Base-by-base conservation (phyloP, 2,888 invertebrate species). In the Trachelus stipa region DNA sequence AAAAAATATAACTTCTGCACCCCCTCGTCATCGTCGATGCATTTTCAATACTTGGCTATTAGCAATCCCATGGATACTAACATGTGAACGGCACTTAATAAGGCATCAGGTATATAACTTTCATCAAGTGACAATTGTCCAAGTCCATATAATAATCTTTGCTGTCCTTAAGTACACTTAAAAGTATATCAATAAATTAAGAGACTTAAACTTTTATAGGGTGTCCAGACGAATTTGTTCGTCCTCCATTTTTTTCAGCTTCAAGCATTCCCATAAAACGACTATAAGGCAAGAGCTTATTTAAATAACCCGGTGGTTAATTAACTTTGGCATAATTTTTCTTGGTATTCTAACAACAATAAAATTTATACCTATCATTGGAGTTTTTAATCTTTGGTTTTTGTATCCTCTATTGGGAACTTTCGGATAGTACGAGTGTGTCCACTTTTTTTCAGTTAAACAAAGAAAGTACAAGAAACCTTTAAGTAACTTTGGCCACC, bases 291-390 rank as follows among this genome's bases (percentile, higher is more conserved):
- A 56, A 23, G 23, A 56, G 23, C 56, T 56, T 23, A 56, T 23
- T 56, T 9, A 56, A 56, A 9, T 56, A 56, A 71, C 11, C 75
- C 37, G 73, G 33, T 76, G 77, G 76, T 78, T 76, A 76, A 80
- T 83, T 81, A 73, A 79, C 77, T 83, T 82, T 83, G 83, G 83
- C 81, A 83, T 81, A 79, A 73, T 81, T 82, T 79, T 76, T 80
- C 81, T 82, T 23, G 82, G 79, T 79, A 82, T 33, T 30, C 23
- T 56, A 56, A 56, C 56, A 23, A 56, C 56, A 56, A 56, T 23
- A 9, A 56, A 56, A 23, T 9, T 56, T 56, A 23, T 56, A 56
- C 23, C 56, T 23, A 23, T 23, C 56, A 15, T 9, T 23, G 15
- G 56, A 23, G 30, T 33, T 69, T 56, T 31, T 34, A 76, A 75